Conservation (phyloP, 2,113 vertebrate genomes). For the Turnix velox region DNA sequence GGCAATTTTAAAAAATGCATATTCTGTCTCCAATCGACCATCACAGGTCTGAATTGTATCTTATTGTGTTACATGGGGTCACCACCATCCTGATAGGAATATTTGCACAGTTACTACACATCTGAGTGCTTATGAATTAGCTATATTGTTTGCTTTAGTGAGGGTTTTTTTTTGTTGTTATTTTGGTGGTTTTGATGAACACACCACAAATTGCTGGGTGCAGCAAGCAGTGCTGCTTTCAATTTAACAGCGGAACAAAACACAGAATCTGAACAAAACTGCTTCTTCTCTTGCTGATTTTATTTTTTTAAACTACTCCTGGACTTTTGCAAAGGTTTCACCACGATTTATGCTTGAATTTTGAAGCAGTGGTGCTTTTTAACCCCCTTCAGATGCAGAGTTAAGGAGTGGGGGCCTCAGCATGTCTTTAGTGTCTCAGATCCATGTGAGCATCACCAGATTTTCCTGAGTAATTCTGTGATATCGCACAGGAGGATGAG, state of each 20-base stretch:
- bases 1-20: conserved; percentile 69
- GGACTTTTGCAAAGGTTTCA: not conserved
- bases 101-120: conserved; percentile 26
- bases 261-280: not conserved
- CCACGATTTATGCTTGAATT: not conserved
- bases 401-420: not conserved
- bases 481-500: not conserved
- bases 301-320: not conserved
- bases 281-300: not conserved
- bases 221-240: conserved; percentile 9
- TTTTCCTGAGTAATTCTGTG: not conserved
- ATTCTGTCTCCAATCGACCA: conserved; percentile 63
- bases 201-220: not conserved
- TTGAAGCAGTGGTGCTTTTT: not conserved
- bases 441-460: not conserved
- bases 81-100: not conserved
- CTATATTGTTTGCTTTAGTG: conserved; percentile 1
- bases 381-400: not conserved
- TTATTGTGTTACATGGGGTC: conserved; percentile 39
- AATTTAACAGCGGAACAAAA: not conserved
- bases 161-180: not conserved
- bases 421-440: not conserved
- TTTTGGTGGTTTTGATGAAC: conserved; percentile 5
- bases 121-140: conserved; percentile 21
- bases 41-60: conserved; percentile 59